These are phyloP conservation scores for Blera fallax DNA, from an alignment of 2,888 invertebrate genomes.

Conservation along the genomic window DNA sequence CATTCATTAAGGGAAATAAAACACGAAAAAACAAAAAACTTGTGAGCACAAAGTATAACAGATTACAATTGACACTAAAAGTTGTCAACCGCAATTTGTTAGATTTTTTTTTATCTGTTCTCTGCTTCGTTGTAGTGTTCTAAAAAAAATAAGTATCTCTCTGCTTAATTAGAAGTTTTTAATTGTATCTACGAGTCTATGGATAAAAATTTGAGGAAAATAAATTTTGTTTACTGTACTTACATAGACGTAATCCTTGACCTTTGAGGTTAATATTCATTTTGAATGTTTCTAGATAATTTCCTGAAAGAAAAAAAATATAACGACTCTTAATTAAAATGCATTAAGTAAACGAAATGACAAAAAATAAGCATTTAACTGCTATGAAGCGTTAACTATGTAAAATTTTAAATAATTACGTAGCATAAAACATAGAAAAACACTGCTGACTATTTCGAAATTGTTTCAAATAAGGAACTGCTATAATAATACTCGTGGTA, in stretches of 20 bases:
- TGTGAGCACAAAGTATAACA: not conserved
- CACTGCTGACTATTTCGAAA: no score
- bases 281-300: conserved; percentile 5
- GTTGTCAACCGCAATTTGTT: not conserved
- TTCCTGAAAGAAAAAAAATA: conserved; percentile 46
- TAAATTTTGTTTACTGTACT: conserved; percentile 12
- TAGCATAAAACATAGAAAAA: no score
- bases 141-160: not conserved
- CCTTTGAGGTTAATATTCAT: conserved; percentile 69
- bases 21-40: not conserved
- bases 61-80: not conserved
- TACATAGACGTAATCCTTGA: conserved; percentile 67
- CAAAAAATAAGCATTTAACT: not conserved
- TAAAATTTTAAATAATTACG: no score
- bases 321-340: not conserved
- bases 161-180: not conserved
- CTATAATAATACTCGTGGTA: no score
- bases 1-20: conserved; percentile 20
- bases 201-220: not conserved
- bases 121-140: not conserved
- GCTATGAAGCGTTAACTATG: no score
- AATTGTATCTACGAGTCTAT: not conserved
- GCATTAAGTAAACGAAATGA: not conserved
- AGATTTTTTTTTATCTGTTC: no score
- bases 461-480: no score